Base-by-base conservation (phyloP, 2,797 vertebrate genomes). In the Emys orbicularis region DNA sequence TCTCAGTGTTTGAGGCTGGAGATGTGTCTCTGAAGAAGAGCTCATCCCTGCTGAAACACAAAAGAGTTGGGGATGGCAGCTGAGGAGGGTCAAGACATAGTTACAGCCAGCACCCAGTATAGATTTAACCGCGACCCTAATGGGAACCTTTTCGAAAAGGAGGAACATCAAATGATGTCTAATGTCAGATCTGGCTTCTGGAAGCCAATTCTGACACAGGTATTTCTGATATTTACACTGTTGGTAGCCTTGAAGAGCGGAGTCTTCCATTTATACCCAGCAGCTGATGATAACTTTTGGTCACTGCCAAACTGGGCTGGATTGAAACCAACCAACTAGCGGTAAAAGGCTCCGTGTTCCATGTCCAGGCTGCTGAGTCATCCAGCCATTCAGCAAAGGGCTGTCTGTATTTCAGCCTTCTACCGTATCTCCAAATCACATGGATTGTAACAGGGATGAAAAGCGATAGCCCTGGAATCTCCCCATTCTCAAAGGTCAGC, bases 361-460 rank as follows among this genome's bases (percentile, higher is more conserved):
- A 4, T 37, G 68, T 44, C 68, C 56, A 68, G 37, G 49, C 5
- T 29, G 34, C n/a, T 3, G 4, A 12, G 21, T 16, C 10, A 19
- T 5, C 21, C 9, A 0, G 21, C 37, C 13, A 31, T 12, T 29
- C 0, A 44, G 44, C 86, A 74, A 1, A 41, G 0, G 23, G 21
- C 8, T 12, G 44, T 50, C 27, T 41, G 47, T 27, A 34, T 4
- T 2, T 13, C n/a, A 2, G 44, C 37, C 19, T 49, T 1, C 79
- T 1, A 0, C 72, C 10, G 34, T 52, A 29, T 16, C 44, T 15
- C 74, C 12, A 1, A 16, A 52, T 57, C 21, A 18, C n/a, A 4
- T 3, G 0, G 44, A 0, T 0, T 50, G 41, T 1, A 2, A 49
- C 13, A 4, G 3, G 8, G 18, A 5, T 49, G 84, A 79, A 44